Base-by-base conservation (phyloP, 2,888 invertebrate species). In the Eumacrocentrus americanus region DNA sequence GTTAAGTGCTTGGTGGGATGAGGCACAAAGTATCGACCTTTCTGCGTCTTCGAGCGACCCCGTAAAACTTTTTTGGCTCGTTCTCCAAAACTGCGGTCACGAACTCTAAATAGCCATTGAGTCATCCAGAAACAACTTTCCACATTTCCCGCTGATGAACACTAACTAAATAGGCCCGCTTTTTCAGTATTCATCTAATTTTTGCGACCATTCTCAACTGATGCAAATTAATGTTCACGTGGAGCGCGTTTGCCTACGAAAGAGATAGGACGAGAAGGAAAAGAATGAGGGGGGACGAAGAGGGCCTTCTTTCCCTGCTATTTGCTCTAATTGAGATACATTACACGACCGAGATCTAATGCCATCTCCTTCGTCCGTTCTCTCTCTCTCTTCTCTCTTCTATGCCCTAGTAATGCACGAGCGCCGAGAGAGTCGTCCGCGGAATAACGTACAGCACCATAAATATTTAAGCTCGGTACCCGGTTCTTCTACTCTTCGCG, bases 391-490 rank as follows among this genome's bases (percentile, higher is more conserved):
- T 11, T 52, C 25, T 20, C 40, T 20, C 60, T n/a, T n/a, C n/a
- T n/a, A n/a, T n/a, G 48, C 55, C 37, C 16, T 44, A n/a, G 34
- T 23, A 52, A 50, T 56, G 62, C 62, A 54, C 53, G 62, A 58
- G 60, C 51, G 62, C 46, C n/a, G n/a, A 50, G 37, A 53, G 22
- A 52, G 52, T 48, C 54, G 44, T 48, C 59, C 55, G 47, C 52
- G 55, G 38, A 64, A 69, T 68, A 69, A 72, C 61, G 51, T 58
- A 56, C 60, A 38, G 46, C 53, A 53, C 48, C 61, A 65, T 72
- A 69, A 72, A 72, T 73, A 71, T 70, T 68, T 71, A 65, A 65
- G 46, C 55, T 59, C 59, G 38, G 44, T 50, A 58, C 48, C 47
- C 23, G 20, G 34, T 11, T 11, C 29, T 7, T 37, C 46, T 48